Evolutionary conservation across 2,888 invertebrate species (phyloP).

Genomic region (Panorpa germanica): DNA sequence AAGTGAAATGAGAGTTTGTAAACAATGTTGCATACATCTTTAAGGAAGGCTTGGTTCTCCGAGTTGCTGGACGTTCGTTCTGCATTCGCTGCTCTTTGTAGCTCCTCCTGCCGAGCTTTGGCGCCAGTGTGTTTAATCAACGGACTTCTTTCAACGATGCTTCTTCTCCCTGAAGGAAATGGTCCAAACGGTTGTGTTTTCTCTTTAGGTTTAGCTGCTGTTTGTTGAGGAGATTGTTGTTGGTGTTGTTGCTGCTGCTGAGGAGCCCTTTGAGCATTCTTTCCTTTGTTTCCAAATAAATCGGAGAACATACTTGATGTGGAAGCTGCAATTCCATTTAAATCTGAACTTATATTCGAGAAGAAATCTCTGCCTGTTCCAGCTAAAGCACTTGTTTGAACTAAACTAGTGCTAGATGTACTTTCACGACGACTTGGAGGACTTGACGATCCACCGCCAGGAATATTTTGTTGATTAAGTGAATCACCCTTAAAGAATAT

Average conservation of each 20-base stretch:
- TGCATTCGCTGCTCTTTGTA: slow-evolving; percentile 45
- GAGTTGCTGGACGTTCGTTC: slow-evolving; percentile 58
- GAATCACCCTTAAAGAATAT: slow-evolving; percentile 19
- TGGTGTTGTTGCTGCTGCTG: slow-evolving; percentile 15
- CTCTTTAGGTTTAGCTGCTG: slow-evolving; percentile 19
- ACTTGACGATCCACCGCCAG: no score
- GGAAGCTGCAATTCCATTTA: slow-evolving; percentile 83
- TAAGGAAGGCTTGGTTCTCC: slow-evolving; percentile 87
- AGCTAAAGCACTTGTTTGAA: slow-evolving; percentile 44
- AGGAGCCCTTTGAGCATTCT: slow-evolving; percentile 15
- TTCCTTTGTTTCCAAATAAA: slow-evolving; percentile 64
- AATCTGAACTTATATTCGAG: slow-evolving; percentile 78
- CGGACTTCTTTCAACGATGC: slow-evolving; percentile 75
- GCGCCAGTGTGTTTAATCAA: slow-evolving; percentile 67
- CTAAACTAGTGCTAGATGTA: slow-evolving; percentile 36
- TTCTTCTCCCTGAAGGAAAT: slow-evolving; percentile 61
- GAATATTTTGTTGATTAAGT: slow-evolving; percentile 18
- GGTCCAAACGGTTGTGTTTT: slow-evolving; percentile 46
- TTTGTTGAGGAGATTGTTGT: slow-evolving; percentile 18
- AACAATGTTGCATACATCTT: no score
- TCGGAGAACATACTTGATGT: slow-evolving; percentile 90
- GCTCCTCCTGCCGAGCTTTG: slow-evolving; percentile 42
- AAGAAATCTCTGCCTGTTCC: slow-evolving; percentile 66
- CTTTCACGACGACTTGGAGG: slow-evolving; percentile 29
- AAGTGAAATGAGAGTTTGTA: not conserved